Evolutionary conservation across 2,888 invertebrate genomes (phyloP), one percentile per base, ranked within the genome.

Genomic region (Caenorhabditis wallacei): DNA sequence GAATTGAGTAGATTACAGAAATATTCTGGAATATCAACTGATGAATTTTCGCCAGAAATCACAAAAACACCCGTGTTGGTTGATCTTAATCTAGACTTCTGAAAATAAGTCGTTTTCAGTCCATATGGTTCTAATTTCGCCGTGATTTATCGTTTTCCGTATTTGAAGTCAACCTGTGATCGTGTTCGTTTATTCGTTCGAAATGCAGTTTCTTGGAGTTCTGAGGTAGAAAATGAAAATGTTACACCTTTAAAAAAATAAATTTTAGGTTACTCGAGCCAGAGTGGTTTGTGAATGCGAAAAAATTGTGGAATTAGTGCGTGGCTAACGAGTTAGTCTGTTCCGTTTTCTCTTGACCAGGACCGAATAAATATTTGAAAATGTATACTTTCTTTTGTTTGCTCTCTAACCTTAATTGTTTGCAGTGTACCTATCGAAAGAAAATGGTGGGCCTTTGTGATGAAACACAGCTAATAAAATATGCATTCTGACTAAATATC

Each of bases 131-230:
- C 16, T 0, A 56, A 48, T 13, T 81, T 81, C 57, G 81, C 75
- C 2, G 59, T 81, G 3, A n/a, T 68, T 43, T 81, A 66, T 57
- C 18, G 20, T 0, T 76, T 82, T 30, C 20, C 71, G 16, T 82
- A 71, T 37, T 24, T 82, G 18, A 82, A 66, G 20, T 82, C 82
- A 16, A 51, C 72, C 3, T 82, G 82, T 48, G 57, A 78, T 40
- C 53, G 78, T 40, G 53, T 82, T 4, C 43, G 82, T n/a, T 57
- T 74, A 1, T 82, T 82, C 40, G 74, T 82, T 13, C 43, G 69
- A 30, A 82, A 82, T 30, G 78, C 78, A 16, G 78, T 78, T 35
- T 82, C 78, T 3, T 82, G 82, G 82, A 76, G 82, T 22, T 72
- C 70, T 10, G 82, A 79, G 40, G 82, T 71, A 56, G 4, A 48